phyloP scores from a whole-genome alignment of 2,797 vertebrate genomes.

The Knipowitschia caucasica region DNA sequence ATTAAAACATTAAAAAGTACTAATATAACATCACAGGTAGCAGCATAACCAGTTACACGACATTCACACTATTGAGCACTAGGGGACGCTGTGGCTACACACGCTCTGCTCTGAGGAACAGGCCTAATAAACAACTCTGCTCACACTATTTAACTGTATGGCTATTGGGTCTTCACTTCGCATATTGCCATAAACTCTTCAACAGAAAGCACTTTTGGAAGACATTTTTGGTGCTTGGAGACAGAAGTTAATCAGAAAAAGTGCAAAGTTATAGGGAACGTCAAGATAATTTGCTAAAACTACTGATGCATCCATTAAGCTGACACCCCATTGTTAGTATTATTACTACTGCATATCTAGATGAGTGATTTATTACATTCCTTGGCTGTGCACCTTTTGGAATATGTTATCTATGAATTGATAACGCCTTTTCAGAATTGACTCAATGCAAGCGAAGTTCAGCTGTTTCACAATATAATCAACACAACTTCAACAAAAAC shows the following conservation, averaged over 20 bases:
- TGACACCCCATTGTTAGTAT: conserved; percentile 16
- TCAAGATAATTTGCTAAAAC: conserved; percentile 21
- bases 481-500: conserved; percentile 11
- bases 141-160: conserved; percentile 40
- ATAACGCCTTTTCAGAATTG: conserved; percentile 15
- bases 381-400: conserved; percentile 54
- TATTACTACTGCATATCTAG: conserved; percentile 30
- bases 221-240: conserved; percentile 63
- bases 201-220: conserved; percentile 62
- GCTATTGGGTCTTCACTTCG: conserved; percentile 50
- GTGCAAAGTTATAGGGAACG: conserved; percentile 23
- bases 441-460: conserved; percentile 24
- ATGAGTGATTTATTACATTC: conserved; percentile 33
- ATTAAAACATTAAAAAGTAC: conserved; percentile 17
- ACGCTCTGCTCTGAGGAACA: conserved; percentile 54
- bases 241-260: conserved; percentile 25
- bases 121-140: conserved; percentile 46
- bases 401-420: conserved; percentile 17
- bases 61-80: conserved; percentile 76
- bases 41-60: conserved; percentile 70
- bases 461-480: conserved; percentile 25
- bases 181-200: conserved; percentile 58
- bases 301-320: conserved; percentile 19
- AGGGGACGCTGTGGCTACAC: conserved; percentile 73
- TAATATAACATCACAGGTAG: conserved; percentile 56